Evolutionary conservation across 2,797 vertebrate genomes (phyloP), one percentile per base, ranked within the genome.

Genomic region (Premnoplex brunnescens): DNA sequence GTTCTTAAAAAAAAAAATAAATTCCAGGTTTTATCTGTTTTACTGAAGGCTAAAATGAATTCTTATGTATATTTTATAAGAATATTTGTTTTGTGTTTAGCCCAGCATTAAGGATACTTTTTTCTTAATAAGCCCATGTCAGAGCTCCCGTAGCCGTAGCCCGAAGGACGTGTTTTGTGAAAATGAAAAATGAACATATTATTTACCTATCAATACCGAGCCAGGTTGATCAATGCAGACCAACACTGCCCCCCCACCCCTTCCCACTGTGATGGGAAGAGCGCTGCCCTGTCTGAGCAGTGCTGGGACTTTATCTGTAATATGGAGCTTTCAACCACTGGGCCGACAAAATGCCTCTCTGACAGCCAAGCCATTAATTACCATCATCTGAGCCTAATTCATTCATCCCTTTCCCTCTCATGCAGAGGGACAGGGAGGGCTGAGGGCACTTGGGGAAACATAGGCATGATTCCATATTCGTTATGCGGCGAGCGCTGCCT

Each of bases 381-480:
- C 98, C 97, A 98, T 98, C 97, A 98, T 98, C 98, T 91, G 95
- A 93, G 92, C 97, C 97, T 98, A 98, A 98, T 98, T 98, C 98
- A 98, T 98, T 98, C 98, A 98, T 98, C 97, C 97, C 97, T 98
- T 98, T 97, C 97, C 96, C 96, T 97, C 97, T 98, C 98, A 98
- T 98, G 97, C 97, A 96, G 97, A 98, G 97, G 98, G 98, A 98
- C 98, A 98, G 98, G 96, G 95, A 98, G 97, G 97, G 98, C 97
- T 96, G 98, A 98, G 98, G 98, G 98, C 97, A 98, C 98, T 97
- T 97, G 97, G 97, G 98, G 98, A 98, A 98, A 98, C 91, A 93
- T 96, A 98, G 98, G 98, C 98, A 98, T 96, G 97, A 97, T 98
- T 98, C 98, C 98, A 98, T 98, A 96, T 98, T 98, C 97, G 98